Percentiles rank a stretch among this genome's conserved stretches.
Evolutionary conservation across 1,140 invertebrate genomes (phyloP).

Genomic region (Pseudomyrmex sp.): DNA sequence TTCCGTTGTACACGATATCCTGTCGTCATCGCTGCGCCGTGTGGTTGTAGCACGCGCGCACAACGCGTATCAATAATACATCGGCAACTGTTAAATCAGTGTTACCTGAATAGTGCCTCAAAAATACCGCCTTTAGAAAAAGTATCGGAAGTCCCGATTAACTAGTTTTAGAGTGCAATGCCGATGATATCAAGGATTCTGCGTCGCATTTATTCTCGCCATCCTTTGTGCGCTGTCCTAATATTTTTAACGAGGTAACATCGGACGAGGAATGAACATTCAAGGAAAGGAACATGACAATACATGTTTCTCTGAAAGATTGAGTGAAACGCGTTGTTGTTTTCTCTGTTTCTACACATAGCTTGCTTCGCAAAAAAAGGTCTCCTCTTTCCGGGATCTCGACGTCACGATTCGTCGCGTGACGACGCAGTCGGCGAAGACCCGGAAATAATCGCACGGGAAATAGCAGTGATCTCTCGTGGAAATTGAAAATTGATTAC

Average conservation of each 20-base stretch:
- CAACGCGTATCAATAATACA: conserved; percentile 71
- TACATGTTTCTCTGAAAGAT: neutral
- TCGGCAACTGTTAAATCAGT: conserved; percentile 72
- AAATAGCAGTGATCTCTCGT: conserved; percentile 46
- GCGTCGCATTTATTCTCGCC: conserved; percentile 13
- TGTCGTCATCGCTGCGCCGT: conserved; percentile 39
- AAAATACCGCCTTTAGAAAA: conserved; percentile 73
- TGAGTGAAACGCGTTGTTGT: conserved; percentile 17
- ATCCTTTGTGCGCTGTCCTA: neutral
- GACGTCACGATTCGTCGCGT: conserved; percentile 29
- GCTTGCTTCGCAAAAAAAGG: conserved; percentile 18
- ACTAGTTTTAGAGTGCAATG: conserved; percentile 41
- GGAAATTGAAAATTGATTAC: conserved; percentile 62
- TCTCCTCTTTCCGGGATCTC: neutral
- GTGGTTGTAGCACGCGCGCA: neutral
- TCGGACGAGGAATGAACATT: neutral
- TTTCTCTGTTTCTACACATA: neutral
- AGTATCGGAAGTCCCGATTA: conserved; percentile 36
- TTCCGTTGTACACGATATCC: neutral
- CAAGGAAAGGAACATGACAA: too few relatives aligned
- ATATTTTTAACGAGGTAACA: conserved; percentile 22
- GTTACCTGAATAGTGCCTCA: conserved; percentile 76
- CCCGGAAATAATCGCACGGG: conserved; percentile 38
- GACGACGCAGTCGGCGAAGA: conserved; percentile 28
- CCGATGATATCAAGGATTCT: conserved; percentile 60